A percentile compares a stretch with the other conserved stretches of the same genome.
Conservation (phyloP, 2,797 vertebrate genomes). For the Huso huso region DNA sequence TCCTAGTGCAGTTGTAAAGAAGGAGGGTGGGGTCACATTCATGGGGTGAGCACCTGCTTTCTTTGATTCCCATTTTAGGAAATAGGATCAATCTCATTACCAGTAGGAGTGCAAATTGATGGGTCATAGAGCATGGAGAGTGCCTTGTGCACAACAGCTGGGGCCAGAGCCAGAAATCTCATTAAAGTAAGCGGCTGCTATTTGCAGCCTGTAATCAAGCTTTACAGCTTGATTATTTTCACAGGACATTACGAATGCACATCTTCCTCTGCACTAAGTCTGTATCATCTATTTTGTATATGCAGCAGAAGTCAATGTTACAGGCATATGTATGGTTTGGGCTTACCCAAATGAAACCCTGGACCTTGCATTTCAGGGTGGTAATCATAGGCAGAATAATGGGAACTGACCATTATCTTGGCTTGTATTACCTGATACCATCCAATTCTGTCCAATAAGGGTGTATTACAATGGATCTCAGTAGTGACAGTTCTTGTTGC, state of each 20-base stretch:
- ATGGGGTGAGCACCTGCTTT: conserved; percentile 43
- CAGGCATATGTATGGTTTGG: too few relatives aligned
- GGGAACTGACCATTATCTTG: too few relatives aligned
- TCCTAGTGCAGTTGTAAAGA: conserved; percentile 10
- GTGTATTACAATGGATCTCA: too few relatives aligned
- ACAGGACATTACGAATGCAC: conserved; percentile 61
- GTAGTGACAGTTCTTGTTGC: too few relatives aligned
- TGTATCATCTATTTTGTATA: background rate
- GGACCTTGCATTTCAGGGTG: too few relatives aligned
- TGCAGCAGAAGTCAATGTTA: background rate
- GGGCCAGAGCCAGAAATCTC: conserved; percentile 71
- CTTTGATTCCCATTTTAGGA: conserved; percentile 48
- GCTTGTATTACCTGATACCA: too few relatives aligned
- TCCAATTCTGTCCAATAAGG: too few relatives aligned
- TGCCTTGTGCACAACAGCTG: conserved; percentile 58
- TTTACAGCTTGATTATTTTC: conserved; percentile 71
- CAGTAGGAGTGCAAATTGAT: conserved; percentile 49
- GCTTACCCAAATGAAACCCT: too few relatives aligned
- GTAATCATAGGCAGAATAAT: too few relatives aligned
- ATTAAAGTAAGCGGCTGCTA: conserved; percentile 79
- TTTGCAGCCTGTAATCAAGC: conserved; percentile 75
- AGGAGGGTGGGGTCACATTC: conserved; percentile 35
- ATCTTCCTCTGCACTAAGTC: background rate
- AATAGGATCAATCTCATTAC: conserved; percentile 54
- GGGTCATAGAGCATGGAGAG: conserved; percentile 59